Evolutionary conservation across 2,888 invertebrate species (phyloP).

Genomic region (Anodontia alba): DNA sequence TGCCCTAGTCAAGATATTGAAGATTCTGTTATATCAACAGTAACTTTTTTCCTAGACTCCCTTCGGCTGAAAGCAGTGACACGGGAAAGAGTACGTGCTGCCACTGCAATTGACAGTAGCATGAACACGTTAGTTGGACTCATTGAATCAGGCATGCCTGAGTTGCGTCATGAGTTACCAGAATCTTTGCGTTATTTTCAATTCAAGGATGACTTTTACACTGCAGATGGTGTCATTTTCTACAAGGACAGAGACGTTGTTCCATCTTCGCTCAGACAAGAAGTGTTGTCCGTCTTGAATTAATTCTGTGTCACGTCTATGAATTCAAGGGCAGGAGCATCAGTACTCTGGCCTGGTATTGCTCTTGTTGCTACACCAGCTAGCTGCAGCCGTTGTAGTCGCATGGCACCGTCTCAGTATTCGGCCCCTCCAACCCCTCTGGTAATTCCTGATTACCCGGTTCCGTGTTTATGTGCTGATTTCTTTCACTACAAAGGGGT

Average conservation of each 20-base stretch:
- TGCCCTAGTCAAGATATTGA: neutral
- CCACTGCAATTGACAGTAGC: conserved; percentile 21
- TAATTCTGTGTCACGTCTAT: conserved; percentile 60
- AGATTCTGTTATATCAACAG: too few species aligned
- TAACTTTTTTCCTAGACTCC: neutral
- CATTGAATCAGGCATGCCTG: conserved; percentile 21
- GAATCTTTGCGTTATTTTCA: conserved; percentile 13
- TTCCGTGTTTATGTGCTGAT: conserved; percentile 24
- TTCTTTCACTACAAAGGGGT: conserved; percentile 48
- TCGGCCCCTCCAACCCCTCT: neutral
- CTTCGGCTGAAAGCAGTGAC: neutral
- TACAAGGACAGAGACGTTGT: conserved; percentile 51
- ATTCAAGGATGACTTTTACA: conserved; percentile 31
- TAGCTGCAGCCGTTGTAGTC: neutral
- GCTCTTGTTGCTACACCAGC: neutral
- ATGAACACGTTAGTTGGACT: conserved; percentile 30
- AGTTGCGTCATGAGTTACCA: neutral
- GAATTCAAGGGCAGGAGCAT: neutral
- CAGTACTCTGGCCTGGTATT: neutral
- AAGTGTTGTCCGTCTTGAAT: conserved; percentile 46
- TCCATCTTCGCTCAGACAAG: conserved; percentile 21
- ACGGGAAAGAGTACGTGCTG: neutral
- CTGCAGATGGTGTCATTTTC: conserved; percentile 45
- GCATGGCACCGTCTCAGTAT: neutral
- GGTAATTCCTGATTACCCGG: neutral